These are phyloP conservation scores for Oscheius myriophilus DNA, from an alignment of 2,888 invertebrate species.

Conservation along the genomic window DNA sequence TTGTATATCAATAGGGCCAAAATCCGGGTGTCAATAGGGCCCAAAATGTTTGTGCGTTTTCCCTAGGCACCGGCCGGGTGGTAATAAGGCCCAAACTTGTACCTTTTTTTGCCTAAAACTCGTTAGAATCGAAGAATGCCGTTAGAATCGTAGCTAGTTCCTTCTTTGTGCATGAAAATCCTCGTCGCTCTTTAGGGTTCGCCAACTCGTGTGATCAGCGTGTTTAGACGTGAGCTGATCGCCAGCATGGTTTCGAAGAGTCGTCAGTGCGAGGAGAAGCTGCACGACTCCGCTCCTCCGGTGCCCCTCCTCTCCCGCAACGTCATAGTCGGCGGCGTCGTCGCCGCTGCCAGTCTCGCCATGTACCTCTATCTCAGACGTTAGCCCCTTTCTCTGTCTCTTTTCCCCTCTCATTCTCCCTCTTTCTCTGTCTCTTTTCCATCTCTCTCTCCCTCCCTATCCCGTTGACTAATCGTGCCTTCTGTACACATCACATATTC, in stretches of 20 bases:
- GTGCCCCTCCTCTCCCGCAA: background rate
- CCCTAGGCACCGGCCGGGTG: no score
- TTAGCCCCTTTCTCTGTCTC: background rate
- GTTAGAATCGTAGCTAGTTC: background rate
- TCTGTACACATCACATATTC: background rate
- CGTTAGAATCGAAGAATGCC: no score
- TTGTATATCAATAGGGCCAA: no score
- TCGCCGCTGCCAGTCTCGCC: slow-evolving; percentile 24
- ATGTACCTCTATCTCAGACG: slow-evolving; percentile 24
- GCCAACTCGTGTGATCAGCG: background rate
- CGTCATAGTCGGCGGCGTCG: slow-evolving; percentile 31
- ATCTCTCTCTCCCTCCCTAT: background rate
- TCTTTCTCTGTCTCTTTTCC: slow-evolving; percentile 6
- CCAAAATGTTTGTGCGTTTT: no score
- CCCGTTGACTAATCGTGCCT: background rate
- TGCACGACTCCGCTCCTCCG: background rate
- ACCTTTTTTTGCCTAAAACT: no score
- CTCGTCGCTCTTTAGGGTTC: slow-evolving; percentile 21
- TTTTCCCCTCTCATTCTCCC: slow-evolving; percentile 12
- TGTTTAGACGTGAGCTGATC: slow-evolving; percentile 48
- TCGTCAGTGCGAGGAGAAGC: slow-evolving; percentile 36
- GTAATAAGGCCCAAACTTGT: no score
- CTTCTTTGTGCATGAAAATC: background rate
- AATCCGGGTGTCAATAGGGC: no score
- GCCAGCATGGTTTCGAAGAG: slow-evolving; percentile 45